Base-by-base conservation (phyloP, 2,888 invertebrate genomes). In the Neria commutata region DNA sequence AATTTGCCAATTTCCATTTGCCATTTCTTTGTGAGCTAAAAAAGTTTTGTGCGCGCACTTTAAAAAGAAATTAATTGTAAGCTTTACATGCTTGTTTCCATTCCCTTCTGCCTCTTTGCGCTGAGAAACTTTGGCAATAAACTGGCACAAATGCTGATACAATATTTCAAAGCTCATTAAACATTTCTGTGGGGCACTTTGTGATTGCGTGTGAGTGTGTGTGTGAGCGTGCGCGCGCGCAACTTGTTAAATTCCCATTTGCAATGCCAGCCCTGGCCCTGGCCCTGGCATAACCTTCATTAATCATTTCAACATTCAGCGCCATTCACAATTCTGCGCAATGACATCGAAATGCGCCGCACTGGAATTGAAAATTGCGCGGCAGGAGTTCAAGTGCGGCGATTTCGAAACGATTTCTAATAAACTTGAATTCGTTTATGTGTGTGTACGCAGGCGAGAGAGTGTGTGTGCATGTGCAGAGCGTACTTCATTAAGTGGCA, bases 401-500 rank as follows among this genome's bases (percentile, higher is more conserved):
- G 48, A 14, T n/a, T 17, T n/a, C 25, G 25, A 25, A 11, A 16
- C 25, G 26, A 48, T 48, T 48, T 25, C 25, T 25, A 48, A 48
- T 48, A 48, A 48, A 48, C n/a, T 48, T 3, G 17, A 48, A 10
- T 17, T 48, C 17, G 23, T 42, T 57, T 52, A 51, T 51, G 51
- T 50, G 17, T n/a, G n/a, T n/a, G n/a, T n/a, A n/a, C n/a, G n/a
- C n/a, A n/a, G n/a, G n/a, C n/a, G n/a, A n/a, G n/a, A n/a, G n/a
- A n/a, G n/a, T n/a, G n/a, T n/a, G n/a, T n/a, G n/a, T n/a, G n/a
- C n/a, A n/a, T n/a, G n/a, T n/a, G n/a, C n/a, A 47, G 51, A 57
- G 57, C 57, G 48, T 56, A 49, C 57, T 60, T 62, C 62, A 62
- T 62, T 62, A 62, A 59, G 53, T 58, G 24, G n/a, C 23, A 33